phyloP scores from a whole-genome alignment of 2,113 vertebrate species.

The Mohoua ochrocephala region DNA sequence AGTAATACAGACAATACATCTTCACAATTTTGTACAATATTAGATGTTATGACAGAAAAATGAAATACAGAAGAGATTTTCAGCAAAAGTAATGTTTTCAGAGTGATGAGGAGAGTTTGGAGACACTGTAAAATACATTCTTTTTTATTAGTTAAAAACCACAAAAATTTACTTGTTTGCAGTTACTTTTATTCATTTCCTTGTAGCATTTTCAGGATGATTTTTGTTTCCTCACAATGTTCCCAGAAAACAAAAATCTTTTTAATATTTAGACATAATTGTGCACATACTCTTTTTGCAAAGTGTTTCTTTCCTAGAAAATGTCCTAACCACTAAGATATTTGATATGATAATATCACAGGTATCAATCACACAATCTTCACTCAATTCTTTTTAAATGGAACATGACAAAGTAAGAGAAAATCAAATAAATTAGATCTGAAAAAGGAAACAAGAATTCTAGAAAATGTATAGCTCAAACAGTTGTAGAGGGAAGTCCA shows the following conservation, averaged over 20 bases:
- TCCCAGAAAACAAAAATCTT: neutral
- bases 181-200: neutral
- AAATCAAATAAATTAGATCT: neutral
- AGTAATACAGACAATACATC: neutral
- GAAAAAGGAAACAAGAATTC: neutral
- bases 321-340: neutral
- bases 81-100: neutral
- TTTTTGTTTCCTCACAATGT: neutral
- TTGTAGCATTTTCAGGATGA: neutral
- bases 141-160: neutral
- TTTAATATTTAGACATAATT: neutral
- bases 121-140: neutral
- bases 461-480: neutral
- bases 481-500: neutral
- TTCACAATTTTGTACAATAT: neutral
- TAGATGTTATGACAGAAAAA: neutral
- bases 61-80: neutral
- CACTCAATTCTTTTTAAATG: neutral
- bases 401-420: neutral
- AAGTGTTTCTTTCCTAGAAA: neutral
- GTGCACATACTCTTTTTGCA: neutral
- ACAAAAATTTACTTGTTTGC: neutral
- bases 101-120: neutral
- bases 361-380: neutral
- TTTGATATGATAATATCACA: neutral